A percentile compares a stretch with the other conserved stretches of the same genome.
Evolutionary conservation across 2,888 invertebrate genomes (phyloP).

Genomic region (Orthosia cruda): DNA sequence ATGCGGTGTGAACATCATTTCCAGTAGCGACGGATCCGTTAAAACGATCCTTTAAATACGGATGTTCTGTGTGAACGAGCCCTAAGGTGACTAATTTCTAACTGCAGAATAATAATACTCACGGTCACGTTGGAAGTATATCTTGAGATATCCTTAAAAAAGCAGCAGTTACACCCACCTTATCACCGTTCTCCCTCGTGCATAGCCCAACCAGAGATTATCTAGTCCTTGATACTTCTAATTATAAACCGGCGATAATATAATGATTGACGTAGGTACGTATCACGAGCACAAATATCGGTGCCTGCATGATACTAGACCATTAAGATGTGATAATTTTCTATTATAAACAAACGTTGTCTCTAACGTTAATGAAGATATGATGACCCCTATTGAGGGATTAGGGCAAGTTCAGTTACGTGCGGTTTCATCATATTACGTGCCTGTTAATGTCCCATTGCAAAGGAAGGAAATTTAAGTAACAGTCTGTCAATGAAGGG

Average conservation of each 20-base stretch:
- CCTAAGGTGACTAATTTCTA: too few relatives aligned
- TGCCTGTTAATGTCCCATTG: background rate
- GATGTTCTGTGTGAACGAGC: too few relatives aligned
- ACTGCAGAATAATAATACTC: too few relatives aligned
- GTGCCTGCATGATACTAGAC: constrained; percentile 79
- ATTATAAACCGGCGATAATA: constrained; percentile 61
- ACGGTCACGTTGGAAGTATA: too few relatives aligned
- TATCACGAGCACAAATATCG: constrained; percentile 83
- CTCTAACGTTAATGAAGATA: constrained; percentile 31
- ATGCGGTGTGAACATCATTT: too few relatives aligned
- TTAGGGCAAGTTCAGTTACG: constrained; percentile 12
- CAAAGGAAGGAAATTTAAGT: too few relatives aligned
- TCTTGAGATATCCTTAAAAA: background rate
- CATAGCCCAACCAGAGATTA: constrained; percentile 33
- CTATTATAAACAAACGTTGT: constrained; percentile 48
- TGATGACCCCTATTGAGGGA: constrained; percentile 32
- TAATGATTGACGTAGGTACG: constrained; percentile 78
- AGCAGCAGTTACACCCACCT: background rate
- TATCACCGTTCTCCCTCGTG: constrained; percentile 29
- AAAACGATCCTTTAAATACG: too few relatives aligned
- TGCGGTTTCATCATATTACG: background rate
- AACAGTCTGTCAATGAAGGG: too few relatives aligned
- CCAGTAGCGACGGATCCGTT: too few relatives aligned
- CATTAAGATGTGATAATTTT: constrained; percentile 51
- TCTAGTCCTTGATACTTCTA: constrained; percentile 49